These are phyloP conservation scores for Adineta ricciae DNA, from an alignment of 2,888 invertebrate species.

Conservation along the genomic window DNA sequence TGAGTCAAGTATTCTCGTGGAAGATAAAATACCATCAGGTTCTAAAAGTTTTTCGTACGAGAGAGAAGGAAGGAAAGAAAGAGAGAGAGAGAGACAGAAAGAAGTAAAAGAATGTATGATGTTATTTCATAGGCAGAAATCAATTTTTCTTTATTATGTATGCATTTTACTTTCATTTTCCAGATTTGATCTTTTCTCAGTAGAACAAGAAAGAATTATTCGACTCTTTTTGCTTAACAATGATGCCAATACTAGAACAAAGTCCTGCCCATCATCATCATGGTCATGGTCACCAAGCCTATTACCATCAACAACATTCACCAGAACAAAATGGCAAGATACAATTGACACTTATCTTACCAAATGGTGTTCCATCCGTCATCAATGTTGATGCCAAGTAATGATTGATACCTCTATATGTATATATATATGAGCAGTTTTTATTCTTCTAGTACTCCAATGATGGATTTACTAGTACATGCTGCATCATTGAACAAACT, in stretches of 20 bases:
- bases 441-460: constrained; percentile 58
- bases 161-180: neutral
- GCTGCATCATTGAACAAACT: constrained; percentile 62
- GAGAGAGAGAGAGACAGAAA: neutral
- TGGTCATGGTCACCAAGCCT: neutral
- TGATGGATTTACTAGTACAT: constrained; percentile 67
- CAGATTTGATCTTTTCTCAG: neutral
- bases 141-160: neutral
- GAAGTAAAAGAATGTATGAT: neutral
- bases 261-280: neutral
- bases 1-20: neutral
- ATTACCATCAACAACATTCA: neutral
- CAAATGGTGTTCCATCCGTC: neutral
- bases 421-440: neutral
- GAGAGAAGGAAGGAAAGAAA: neutral
- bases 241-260: neutral
- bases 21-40: neutral
- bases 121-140: neutral
- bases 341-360: constrained; percentile 8
- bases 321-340: neutral
- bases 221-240: neutral
- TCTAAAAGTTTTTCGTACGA: neutral
- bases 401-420: neutral
- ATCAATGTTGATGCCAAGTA: constrained; percentile 5
- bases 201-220: neutral